phyloP scores from a whole-genome alignment of 2,113 vertebrate genomes.

The Gallinago media region DNA sequence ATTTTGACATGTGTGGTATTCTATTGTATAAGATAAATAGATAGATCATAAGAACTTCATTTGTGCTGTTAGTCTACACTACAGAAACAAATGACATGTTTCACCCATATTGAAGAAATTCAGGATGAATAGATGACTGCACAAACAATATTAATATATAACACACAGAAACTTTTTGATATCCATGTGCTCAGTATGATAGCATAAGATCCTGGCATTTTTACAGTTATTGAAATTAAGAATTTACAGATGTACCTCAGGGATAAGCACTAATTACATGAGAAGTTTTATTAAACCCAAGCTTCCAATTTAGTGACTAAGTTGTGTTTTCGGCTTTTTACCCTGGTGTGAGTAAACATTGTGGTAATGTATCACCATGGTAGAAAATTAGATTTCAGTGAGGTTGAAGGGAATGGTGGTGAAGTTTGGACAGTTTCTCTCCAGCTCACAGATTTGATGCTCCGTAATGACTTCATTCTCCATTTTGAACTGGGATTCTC shows the following conservation, averaged over 20 bases:
- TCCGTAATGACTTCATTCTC: neutral
- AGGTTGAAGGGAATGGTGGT: neutral
- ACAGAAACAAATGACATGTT: neutral
- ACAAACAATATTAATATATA: neutral
- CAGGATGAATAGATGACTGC: neutral
- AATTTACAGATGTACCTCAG: neutral
- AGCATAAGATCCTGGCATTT: neutral
- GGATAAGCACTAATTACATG: neutral
- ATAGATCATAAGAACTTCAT: neutral
- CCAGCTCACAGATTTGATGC: neutral
- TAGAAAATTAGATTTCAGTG: neutral
- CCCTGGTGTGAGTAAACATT: neutral
- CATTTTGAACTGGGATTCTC: neutral
- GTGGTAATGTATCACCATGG: neutral
- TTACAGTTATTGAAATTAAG: neutral
- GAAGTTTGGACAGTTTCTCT: neutral
- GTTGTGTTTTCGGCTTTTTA: neutral
- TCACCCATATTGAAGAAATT: constrained; percentile 32
- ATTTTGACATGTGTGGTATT: neutral
- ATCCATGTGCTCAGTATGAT: neutral
- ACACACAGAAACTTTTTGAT: neutral
- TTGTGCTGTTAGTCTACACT: neutral
- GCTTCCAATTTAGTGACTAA: neutral
- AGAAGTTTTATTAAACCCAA: neutral
- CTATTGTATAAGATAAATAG: constrained; percentile 9